Conservation (phyloP, 2,113 vertebrate species). For the Hirundichthys speculiger region DNA sequence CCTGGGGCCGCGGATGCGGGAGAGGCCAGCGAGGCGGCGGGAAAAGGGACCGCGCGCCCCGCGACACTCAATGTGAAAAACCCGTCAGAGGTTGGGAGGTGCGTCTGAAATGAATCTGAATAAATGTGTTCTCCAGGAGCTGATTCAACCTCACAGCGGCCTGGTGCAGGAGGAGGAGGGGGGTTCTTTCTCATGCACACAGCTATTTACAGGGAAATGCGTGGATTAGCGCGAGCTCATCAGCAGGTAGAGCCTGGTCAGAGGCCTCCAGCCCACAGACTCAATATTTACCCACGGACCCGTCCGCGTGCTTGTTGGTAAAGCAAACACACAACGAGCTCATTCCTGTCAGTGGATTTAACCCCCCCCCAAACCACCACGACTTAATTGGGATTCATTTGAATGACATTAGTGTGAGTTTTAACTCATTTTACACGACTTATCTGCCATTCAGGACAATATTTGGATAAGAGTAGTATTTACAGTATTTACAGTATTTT, state of each 20-base stretch:
- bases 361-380: constrained; percentile 5
- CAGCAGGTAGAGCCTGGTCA: constrained; percentile 67
- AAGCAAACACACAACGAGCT: constrained; percentile 71
- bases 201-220: constrained; percentile 84
- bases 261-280: constrained; percentile 67
- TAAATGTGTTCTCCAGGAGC: neutral
- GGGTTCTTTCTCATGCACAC: constrained; percentile 80
- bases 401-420: constrained; percentile 68
- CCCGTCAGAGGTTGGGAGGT: neutral
- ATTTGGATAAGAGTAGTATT: constrained; percentile 24
- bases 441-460: constrained; percentile 29
- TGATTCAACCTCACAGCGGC: neutral
- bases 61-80: constrained; percentile 11
- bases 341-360: constrained; percentile 40
- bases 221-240: constrained; percentile 80
- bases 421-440: constrained; percentile 59
- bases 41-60: neutral
- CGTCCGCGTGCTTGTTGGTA: constrained; percentile 74
- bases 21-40: constrained; percentile 14
- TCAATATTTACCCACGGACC: constrained; percentile 81
- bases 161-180: constrained; percentile 10
- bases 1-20: constrained; percentile 29
- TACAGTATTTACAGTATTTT: too few species aligned
- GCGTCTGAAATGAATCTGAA: constrained; percentile 42
- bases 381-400: constrained; percentile 38